A percentile compares a stretch with the other conserved stretches of the same genome.
Conservation (phyloP, 2,888 invertebrate genomes). For the Hyposoter didymator region DNA sequence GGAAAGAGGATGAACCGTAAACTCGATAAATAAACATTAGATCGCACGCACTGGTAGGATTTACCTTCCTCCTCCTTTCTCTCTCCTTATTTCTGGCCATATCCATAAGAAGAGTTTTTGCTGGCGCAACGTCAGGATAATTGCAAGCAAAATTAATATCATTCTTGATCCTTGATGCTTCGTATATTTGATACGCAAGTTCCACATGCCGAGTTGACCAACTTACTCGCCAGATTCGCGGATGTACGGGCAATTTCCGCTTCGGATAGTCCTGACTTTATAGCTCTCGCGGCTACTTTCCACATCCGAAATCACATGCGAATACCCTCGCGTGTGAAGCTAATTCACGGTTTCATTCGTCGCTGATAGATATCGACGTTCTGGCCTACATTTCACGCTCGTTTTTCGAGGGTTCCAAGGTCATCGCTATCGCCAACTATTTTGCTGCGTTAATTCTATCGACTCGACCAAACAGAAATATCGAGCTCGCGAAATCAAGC, state of each 20-base stretch:
- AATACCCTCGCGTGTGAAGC: constrained; percentile 23
- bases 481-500: background rate
- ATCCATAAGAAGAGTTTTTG: background rate
- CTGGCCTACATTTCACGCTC: background rate
- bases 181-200: constrained; percentile 22
- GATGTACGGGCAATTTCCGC: constrained; percentile 52
- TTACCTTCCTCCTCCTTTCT: background rate
- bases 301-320: constrained; percentile 15
- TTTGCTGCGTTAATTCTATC: background rate
- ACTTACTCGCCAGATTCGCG: constrained; percentile 53
- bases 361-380: background rate
- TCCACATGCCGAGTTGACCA: constrained; percentile 46
- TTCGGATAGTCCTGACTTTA: constrained; percentile 49
- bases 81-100: background rate
- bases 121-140: constrained; percentile 25
- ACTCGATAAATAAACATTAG: constrained; percentile 80
- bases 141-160: constrained; percentile 30
- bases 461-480: background rate
- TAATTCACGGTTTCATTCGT: constrained; percentile 37
- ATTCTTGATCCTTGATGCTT: constrained; percentile 17
- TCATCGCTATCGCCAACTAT: background rate
- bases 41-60: constrained; percentile 57
- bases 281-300: constrained; percentile 1
- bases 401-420: background rate
- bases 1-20: constrained; percentile 80